Evolutionary conservation across 2,113 vertebrate species (phyloP), one percentile per base, ranked within the genome.

Genomic region (Aphyosemion australe): DNA sequence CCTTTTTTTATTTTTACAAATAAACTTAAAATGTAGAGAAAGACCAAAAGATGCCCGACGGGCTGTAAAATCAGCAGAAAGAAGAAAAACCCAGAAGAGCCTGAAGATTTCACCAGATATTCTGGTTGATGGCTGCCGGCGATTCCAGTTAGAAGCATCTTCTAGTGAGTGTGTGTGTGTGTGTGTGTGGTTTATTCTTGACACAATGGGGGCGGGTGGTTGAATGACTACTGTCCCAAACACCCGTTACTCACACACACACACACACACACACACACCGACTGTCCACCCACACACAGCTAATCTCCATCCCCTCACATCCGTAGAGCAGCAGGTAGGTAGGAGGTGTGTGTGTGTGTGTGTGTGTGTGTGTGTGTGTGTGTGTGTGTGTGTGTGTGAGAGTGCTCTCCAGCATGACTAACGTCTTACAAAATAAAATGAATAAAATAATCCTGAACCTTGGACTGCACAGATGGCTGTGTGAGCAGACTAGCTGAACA

Each of bases 321-420:
- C 84, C 77, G 64, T 69, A 65, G 72, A 84, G 79, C 88, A 89
- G 84, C 82, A 82, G 88, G 82, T 85, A 80, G 66, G 88, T 88
- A 74, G 87, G 85, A 85, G 83, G 85, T 75, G 85, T 78, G 76
- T 57, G 68, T 37, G 34, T 26, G 26, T 26, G 26, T 26, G 26
- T 26, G 26, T 26, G 77, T 74, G 63, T 71, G 82, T 64, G 67
- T 69, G 56, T 65, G 62, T 68, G 61, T 61, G 61, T 45, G 12
- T 26, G 26, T 26, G 26, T 26, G 77, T 74, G 63, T 71, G 82
- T 64, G 67, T 69, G 56, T 65, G 62, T 68, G 61, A 58, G 61
- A 45, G 12, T 42, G 61, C 59, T 63, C 16, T 43, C 45, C 57
- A 54, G 54, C 19, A 72, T 85, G 79, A 87, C 77, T 80, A 83